These are phyloP conservation scores for Dysdera silvatica DNA, from an alignment of 1,140 invertebrate species.

Conservation along the genomic window DNA sequence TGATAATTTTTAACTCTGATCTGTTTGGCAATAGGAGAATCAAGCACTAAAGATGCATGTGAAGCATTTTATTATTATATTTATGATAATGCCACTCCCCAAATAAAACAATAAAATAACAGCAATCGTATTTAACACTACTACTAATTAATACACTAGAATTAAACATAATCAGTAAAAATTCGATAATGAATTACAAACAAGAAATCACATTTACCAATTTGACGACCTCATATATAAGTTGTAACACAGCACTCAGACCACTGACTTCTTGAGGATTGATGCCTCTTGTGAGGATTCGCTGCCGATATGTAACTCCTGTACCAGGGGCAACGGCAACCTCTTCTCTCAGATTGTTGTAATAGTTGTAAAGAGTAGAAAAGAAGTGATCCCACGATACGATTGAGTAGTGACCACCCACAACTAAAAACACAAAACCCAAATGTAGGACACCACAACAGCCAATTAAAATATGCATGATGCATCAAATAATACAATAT, in stretches of 20 bases:
- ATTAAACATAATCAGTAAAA: neutral
- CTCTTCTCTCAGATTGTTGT: slow-evolving; percentile 57
- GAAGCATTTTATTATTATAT: no score
- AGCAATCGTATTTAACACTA: neutral
- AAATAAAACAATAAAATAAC: slow-evolving; percentile 3
- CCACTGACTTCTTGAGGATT: slow-evolving; percentile 79
- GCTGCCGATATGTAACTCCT: slow-evolving; percentile 54
- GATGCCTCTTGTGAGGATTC: slow-evolving; percentile 57
- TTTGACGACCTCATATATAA: slow-evolving; percentile 65
- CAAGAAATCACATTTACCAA: slow-evolving; percentile 37
- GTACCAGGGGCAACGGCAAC: slow-evolving; percentile 51
- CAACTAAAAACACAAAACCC: slow-evolving; percentile 2
- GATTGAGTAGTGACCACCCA: slow-evolving; percentile 44
- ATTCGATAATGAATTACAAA: slow-evolving; percentile 21
- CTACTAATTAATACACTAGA: neutral
- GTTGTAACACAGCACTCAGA: slow-evolving; percentile 65
- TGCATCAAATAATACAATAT: slow-evolving; percentile 17
- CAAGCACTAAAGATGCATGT: no score
- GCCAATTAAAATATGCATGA: slow-evolving; percentile 28
- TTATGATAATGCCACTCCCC: no score
- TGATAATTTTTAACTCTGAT: no score
- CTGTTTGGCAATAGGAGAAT: no score
- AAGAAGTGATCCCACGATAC: slow-evolving; percentile 87
- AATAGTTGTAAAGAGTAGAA: slow-evolving; percentile 65
- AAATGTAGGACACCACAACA: slow-evolving; percentile 7